Evolutionary conservation across 2,113 vertebrate genomes (phyloP).

Genomic region (Toxotes chatareus): DNA sequence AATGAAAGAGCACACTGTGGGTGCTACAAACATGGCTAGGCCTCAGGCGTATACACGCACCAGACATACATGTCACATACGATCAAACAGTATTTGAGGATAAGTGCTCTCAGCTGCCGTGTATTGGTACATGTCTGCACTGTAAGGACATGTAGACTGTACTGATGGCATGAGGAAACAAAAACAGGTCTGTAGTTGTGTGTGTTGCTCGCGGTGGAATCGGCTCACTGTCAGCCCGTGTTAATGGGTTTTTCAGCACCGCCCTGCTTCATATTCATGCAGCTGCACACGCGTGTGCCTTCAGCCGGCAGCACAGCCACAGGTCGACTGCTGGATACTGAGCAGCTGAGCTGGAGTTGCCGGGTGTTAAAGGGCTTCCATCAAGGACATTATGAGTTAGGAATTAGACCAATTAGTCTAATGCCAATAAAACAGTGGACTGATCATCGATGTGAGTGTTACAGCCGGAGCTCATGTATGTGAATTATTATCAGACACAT

Average conservation of each 20-base stretch:
- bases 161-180: not conserved
- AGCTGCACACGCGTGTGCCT: not conserved
- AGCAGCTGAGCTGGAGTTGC: not conserved
- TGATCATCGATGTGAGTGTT: not conserved
- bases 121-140: not conserved
- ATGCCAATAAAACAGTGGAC: not conserved
- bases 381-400: not conserved
- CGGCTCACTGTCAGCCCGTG: constrained; percentile 14
- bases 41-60: not conserved
- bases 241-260: not conserved
- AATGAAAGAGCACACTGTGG: not conserved
- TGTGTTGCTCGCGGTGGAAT: not conserved
- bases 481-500: not conserved
- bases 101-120: not conserved
- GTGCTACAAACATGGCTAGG: not conserved
- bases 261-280: not conserved
- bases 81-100: not conserved
- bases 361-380: not conserved
- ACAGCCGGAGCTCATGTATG: not conserved
- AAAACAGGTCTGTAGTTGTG: not conserved
- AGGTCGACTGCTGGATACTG: not conserved
- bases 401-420: not conserved
- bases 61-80: constrained; percentile 25
- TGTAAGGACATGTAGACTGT: not conserved
- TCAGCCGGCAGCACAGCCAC: not conserved